These are phyloP conservation scores for Lasiurus cinereus DNA, from an alignment of 2,113 vertebrate genomes.

Conservation along the genomic window DNA sequence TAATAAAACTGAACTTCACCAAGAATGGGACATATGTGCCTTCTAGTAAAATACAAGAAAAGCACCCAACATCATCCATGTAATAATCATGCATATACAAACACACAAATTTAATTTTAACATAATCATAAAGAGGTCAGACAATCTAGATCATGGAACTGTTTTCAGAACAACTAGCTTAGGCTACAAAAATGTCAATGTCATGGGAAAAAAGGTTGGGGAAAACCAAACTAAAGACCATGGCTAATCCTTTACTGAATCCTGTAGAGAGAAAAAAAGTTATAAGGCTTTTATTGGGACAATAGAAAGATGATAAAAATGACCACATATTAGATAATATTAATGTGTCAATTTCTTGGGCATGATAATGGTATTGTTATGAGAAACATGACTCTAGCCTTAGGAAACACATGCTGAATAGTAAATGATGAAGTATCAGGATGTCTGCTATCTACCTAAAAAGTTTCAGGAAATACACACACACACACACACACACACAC, in stretches of 20 bases:
- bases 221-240: background rate
- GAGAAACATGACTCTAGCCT: background rate
- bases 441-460: constrained; percentile 4
- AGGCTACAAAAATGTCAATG: background rate
- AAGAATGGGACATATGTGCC: background rate
- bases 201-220: background rate
- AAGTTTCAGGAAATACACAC: background rate
- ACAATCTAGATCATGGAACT: background rate
- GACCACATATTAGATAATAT: background rate
- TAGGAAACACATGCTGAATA: background rate
- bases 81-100: background rate
- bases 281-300: background rate
- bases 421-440: background rate
- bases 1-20: background rate
- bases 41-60: background rate
- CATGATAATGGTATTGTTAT: background rate
- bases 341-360: background rate
- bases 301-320: background rate
- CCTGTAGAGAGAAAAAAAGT: background rate
- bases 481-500: background rate
- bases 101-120: background rate
- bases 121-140: background rate
- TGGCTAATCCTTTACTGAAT: background rate
- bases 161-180: background rate
- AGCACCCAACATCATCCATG: background rate